Evolutionary conservation across 2,888 invertebrate species (phyloP), one percentile per base, ranked within the genome.

Genomic region (Gryllus longicercus): DNA sequence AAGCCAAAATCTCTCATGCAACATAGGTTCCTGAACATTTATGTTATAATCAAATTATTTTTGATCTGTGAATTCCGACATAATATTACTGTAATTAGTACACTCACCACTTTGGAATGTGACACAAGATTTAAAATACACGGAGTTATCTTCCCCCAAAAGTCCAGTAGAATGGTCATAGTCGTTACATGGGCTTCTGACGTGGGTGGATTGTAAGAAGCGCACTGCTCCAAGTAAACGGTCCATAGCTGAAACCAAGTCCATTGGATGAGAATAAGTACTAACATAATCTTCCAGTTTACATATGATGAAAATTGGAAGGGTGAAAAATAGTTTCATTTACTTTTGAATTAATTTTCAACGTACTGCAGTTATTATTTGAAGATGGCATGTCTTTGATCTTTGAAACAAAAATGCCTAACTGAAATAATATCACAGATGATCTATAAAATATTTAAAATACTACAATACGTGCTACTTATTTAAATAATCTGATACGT

Each of bases 141-240:
- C 0, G 99, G 99, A 74, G 99, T 98, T 11, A 99, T 95, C 88
- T 98, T 96, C 79, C 96, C 96, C 99, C 99, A 99, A 90, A 99
- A 99, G 89, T 99, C 98, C 84, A 98, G 93, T 80, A 99, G 90
- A 83, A 96, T 95, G 83, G 93, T 93, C 88, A 93, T 91, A 1
- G 94, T 93, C 18, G 92, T 89, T 85, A 93, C 90, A 85, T 94
- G 93, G 18, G 92, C 90, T 85, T 95, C 95, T 74, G 90, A 90
- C 86, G 90, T 92, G 83, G 91, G 93, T 83, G 89, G 88, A 85
- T 91, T 90, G 76, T 89, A 89, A 77, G 89, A 90, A 2, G 96
- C 93, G 84, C 94, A 90, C 87, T 96, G 95, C 87, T 99, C 99
- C 86, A 99, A 92, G 88, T 99, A 99, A 84, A 99, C 93, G 0